These are phyloP conservation scores for Pollenia angustigena DNA, from an alignment of 2,888 invertebrate species.

Conservation along the genomic window DNA sequence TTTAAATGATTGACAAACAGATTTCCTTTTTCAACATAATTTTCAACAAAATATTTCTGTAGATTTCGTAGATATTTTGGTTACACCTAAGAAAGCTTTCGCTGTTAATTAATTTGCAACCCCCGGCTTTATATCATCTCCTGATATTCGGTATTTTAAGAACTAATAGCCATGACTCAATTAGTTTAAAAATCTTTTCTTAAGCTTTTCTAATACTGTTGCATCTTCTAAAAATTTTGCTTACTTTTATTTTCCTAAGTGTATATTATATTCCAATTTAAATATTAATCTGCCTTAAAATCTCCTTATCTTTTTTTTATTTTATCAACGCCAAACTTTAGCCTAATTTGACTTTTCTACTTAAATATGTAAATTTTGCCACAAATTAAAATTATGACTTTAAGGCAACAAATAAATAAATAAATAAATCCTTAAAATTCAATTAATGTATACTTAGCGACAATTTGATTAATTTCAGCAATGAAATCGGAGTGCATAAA, in stretches of 20 bases:
- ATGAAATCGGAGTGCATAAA: background rate
- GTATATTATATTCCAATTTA: conserved; percentile 38
- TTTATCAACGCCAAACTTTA: conserved; percentile 1
- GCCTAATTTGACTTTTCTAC: conserved; percentile 21
- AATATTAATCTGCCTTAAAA: conserved; percentile 9
- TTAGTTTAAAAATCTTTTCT: too few relatives aligned
- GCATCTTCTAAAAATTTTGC: too few relatives aligned
- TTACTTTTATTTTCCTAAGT: background rate
- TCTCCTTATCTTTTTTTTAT: background rate
- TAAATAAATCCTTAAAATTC: conserved; percentile 62
- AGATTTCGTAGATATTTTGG: too few relatives aligned
- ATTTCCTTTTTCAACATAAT: too few relatives aligned
- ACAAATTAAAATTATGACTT: conserved; percentile 52
- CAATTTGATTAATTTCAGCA: conserved; percentile 26
- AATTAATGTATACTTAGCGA: conserved; percentile 50
- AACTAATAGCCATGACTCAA: too few relatives aligned
- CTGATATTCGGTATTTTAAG: too few relatives aligned
- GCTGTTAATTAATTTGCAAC: too few relatives aligned
- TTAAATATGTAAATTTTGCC: conserved; percentile 56
- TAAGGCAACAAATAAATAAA: conserved; percentile 55
- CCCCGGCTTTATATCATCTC: fast-evolving
- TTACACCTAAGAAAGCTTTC: too few relatives aligned
- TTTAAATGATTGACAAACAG: too few relatives aligned
- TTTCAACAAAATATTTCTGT: too few relatives aligned
- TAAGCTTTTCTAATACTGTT: too few relatives aligned